Conservation (phyloP, 2,113 vertebrate species). For the Zonotrichia leucophrys region DNA sequence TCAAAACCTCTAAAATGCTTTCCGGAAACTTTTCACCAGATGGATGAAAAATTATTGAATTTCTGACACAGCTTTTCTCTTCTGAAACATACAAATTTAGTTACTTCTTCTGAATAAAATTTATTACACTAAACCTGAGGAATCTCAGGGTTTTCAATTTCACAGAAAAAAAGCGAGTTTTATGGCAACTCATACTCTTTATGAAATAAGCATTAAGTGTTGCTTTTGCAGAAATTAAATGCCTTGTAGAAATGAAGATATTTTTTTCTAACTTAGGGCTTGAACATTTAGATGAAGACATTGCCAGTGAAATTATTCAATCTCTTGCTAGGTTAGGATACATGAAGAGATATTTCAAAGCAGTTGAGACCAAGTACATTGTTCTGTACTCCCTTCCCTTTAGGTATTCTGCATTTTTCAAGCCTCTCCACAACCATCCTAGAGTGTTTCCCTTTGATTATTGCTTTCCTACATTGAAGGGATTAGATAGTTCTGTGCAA, state of each 20-base stretch:
- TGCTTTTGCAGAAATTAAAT: background rate
- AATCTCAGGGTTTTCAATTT: background rate
- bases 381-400: background rate
- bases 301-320: background rate
- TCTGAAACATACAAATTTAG: background rate
- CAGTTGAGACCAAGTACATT: background rate
- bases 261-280: background rate
- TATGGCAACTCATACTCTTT: background rate
- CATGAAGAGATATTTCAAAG: background rate
- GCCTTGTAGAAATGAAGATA: background rate
- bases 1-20: background rate
- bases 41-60: background rate
- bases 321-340: background rate
- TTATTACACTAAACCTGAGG: background rate
- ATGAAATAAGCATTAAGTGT: background rate
- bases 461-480: background rate
- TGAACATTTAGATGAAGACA: background rate
- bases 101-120: background rate
- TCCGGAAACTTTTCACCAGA: background rate
- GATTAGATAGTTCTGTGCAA: background rate
- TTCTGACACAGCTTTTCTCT: background rate
- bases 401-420: background rate
- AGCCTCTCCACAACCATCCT: background rate
- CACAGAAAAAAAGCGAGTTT: background rate
- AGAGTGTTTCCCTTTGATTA: background rate